These are phyloP conservation scores for Callopanchax toddi DNA, from an alignment of 2,113 vertebrate species.

Conservation along the genomic window DNA sequence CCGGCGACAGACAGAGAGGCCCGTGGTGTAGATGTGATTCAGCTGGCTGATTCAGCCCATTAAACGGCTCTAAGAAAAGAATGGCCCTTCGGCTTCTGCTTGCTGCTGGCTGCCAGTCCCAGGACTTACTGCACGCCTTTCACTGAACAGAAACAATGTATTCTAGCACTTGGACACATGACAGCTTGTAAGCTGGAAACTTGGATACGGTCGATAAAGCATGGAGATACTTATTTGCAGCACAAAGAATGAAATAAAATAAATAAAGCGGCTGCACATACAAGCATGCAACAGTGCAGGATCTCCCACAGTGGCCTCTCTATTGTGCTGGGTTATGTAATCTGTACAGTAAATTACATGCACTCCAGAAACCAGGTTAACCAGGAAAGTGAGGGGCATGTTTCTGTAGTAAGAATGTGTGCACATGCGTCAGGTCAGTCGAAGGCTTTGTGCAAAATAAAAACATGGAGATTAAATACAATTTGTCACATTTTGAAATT, in stretches of 20 bases:
- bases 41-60: constrained; percentile 21
- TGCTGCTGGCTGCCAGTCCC: constrained; percentile 50
- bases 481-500: not conserved
- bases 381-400: not conserved
- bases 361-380: not conserved
- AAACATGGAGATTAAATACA: no score
- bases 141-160: constrained; percentile 41
- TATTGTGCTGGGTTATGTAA: not conserved
- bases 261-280: not conserved
- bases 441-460: no score
- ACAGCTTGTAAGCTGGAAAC: constrained; percentile 42
- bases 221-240: constrained; percentile 8
- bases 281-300: not conserved
- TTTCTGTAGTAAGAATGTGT: not conserved
- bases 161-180: constrained; percentile 34
- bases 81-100: constrained; percentile 25
- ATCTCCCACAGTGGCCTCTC: constrained; percentile 1
- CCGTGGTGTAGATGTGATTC: constrained; percentile 59
- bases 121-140: constrained; percentile 35
- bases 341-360: not conserved
- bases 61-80: constrained; percentile 51
- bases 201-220: constrained; percentile 8
- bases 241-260: constrained; percentile 18
- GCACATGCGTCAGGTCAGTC: not conserved
- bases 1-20: constrained; percentile 46